These are phyloP conservation scores for Tetramorium bicarinatum DNA, from an alignment of 2,888 invertebrate species.

Conservation along the genomic window DNA sequence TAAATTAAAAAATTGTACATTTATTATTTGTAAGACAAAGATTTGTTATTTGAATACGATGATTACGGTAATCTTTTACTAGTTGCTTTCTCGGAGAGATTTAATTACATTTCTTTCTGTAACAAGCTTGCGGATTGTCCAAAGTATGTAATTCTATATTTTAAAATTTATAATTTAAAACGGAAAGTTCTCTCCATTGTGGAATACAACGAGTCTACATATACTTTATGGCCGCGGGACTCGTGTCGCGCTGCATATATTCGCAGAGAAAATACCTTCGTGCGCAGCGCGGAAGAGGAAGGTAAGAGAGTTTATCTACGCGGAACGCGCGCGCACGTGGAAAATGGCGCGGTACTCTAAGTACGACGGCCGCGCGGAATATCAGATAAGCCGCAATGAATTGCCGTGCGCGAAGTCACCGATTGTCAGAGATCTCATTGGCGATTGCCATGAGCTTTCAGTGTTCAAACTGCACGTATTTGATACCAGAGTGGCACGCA, in stretches of 20 bases:
- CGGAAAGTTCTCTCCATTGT: constrained; percentile 1
- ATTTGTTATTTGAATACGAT: background rate
- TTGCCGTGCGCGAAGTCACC: constrained; percentile 73
- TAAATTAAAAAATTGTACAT: background rate
- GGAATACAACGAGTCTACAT: background rate
- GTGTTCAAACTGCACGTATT: constrained; percentile 69
- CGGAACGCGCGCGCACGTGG: constrained; percentile 59
- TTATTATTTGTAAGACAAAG: background rate
- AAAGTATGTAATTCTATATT: background rate
- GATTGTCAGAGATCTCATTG: constrained; percentile 77
- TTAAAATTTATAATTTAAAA: constrained; percentile 36
- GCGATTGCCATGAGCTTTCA: constrained; percentile 71
- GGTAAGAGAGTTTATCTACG: constrained; percentile 66
- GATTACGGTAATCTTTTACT: background rate
- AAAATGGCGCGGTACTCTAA: constrained; percentile 64
- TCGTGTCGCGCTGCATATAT: background rate
- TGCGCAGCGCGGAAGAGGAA: constrained; percentile 37
- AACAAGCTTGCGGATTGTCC: background rate
- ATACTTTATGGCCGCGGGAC: constrained; percentile 13
- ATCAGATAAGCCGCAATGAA: constrained; percentile 73
- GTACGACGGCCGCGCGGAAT: constrained; percentile 56
- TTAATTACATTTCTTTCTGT: background rate
- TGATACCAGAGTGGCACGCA: constrained; percentile 70
- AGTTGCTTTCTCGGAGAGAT: background rate
- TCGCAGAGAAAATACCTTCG: constrained; percentile 16